Evolutionary conservation across 2,797 vertebrate genomes (phyloP).

Genomic region (Syngnathus acus): DNA sequence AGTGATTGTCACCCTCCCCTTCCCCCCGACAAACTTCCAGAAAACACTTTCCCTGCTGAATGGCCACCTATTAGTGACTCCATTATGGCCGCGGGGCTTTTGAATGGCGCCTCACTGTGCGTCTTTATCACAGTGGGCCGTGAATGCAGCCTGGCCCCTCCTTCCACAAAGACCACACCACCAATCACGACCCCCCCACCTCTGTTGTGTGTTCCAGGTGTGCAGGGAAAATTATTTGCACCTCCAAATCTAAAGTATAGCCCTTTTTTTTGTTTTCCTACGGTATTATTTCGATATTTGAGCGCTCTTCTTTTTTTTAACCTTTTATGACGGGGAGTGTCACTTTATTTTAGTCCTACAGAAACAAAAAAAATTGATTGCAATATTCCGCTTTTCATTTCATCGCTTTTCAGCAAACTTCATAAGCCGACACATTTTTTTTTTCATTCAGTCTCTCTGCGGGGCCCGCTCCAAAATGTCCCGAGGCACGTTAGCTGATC

Average conservation of each 20-base stretch:
- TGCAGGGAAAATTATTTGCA: slow-evolving; percentile 66
- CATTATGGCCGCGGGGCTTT: slow-evolving; percentile 70
- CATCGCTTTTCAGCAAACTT: slow-evolving; percentile 60
- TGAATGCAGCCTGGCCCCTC: slow-evolving; percentile 60
- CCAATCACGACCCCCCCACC: slow-evolving; percentile 18
- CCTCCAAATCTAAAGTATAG: slow-evolving; percentile 20
- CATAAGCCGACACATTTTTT: no score
- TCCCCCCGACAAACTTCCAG: slow-evolving; percentile 60
- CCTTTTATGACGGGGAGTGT: no score
- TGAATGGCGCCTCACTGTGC: slow-evolving; percentile 76
- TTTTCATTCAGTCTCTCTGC: not conserved
- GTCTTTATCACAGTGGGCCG: slow-evolving; percentile 69
- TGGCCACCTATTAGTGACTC: slow-evolving; percentile 79
- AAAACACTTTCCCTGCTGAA: slow-evolving; percentile 78
- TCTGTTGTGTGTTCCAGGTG: slow-evolving; percentile 82
- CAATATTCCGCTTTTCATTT: slow-evolving; percentile 63
- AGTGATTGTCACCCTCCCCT: slow-evolving; percentile 68
- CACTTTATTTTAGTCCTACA: no score
- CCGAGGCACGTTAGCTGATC: slow-evolving; percentile 72
- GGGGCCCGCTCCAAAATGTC: not conserved
- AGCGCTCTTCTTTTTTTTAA: no score
- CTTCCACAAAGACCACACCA: slow-evolving; percentile 28
- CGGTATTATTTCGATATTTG: no score
- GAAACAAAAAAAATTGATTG: no score
- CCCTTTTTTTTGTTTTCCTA: no score